A percentile compares a stretch with the other conserved stretches of the same genome.
Evolutionary conservation across 2,888 invertebrate species (phyloP).

Genomic region (Auanema freiburgensis): DNA sequence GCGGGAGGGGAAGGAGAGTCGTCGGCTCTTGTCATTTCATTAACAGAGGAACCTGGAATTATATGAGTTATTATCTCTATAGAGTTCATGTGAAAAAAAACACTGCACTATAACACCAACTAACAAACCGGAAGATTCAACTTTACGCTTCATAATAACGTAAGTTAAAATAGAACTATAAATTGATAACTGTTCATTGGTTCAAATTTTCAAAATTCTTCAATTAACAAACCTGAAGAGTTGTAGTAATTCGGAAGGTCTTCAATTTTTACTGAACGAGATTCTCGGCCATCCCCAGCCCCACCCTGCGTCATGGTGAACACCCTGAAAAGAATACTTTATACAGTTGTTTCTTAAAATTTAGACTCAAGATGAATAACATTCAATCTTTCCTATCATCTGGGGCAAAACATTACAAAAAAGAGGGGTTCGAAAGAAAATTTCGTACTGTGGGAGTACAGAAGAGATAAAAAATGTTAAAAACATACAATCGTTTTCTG

Average conservation of each 20-base stretch:
- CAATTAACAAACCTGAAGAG: conserved; percentile 20
- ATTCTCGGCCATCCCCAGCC: neutral
- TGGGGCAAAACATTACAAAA: too few relatives aligned
- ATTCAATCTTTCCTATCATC: too few relatives aligned
- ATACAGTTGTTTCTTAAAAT: neutral
- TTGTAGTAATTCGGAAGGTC: conserved; percentile 25
- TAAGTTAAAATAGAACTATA: neutral
- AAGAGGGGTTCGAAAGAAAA: too few relatives aligned
- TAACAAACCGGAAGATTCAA: neutral
- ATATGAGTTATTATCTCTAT: neutral
- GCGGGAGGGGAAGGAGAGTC: conserved; percentile 40
- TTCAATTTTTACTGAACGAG: conserved; percentile 16
- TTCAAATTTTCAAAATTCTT: neutral
- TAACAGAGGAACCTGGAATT: conserved; percentile 47
- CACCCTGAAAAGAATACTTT: neutral
- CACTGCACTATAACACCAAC: neutral
- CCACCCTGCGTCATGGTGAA: conserved; percentile 6
- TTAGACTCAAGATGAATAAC: too few relatives aligned
- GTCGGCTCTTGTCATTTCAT: conserved; percentile 37
- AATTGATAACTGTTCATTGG: neutral
- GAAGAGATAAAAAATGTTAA: too few relatives aligned
- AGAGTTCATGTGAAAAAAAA: neutral
- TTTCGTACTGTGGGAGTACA: too few relatives aligned
- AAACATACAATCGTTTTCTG: too few relatives aligned
- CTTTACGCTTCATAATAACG: conserved; percentile 5